Evolutionary conservation across 2,113 vertebrate genomes (phyloP), one percentile per base, ranked within the genome.

Genomic region (Ovibos moschatus): DNA sequence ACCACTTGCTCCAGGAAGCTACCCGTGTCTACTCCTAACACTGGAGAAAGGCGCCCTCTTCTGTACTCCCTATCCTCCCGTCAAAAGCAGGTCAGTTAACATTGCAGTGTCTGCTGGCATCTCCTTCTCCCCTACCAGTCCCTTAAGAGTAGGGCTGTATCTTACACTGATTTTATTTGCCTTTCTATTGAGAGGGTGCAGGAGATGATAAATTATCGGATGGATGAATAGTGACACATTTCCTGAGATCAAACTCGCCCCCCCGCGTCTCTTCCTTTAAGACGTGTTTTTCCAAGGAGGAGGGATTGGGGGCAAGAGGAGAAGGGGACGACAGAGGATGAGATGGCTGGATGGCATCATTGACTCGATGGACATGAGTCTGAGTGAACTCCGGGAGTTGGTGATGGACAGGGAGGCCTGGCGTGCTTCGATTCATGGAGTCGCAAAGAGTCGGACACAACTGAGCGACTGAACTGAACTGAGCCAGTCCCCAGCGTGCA

Each of bases 101-200:
- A 23, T 15, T 19, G 5, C 19, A 6, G 6, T 3, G 14, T 33
- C 92, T 86, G 5, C 13, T 30, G 47, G n/a, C 60, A 23, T 71
- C 57, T 33, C 15, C 15, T 21, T 15, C 36, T 71, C 21, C 79
- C 40, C 45, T 2, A 3, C 36, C 62, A 25, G 16, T 11, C 81
- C 67, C 67, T 51, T 50, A 53, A 87, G 93, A 85, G n/a, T 28
- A 36, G 50, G 60, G 50, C 36, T 9, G 2, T 83, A 15, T 36
- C 45, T 71, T 60, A 33, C 30, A 16, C 28, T 53, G 84, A 84
- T 71, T 88, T 86, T 50, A 81, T 90, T 89, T 94, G 95, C 86
- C 51, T 40, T 50, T 89, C 79, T 71, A 64, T 40, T 55, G 40
- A 28, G 7, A 84, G 33, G 36, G 30, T 36, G 21, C 7, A 28